Percentiles rank a stretch among this genome's conserved stretches.
Evolutionary conservation across 2,888 invertebrate species (phyloP).

Genomic region (Microctonus brassicae): DNA sequence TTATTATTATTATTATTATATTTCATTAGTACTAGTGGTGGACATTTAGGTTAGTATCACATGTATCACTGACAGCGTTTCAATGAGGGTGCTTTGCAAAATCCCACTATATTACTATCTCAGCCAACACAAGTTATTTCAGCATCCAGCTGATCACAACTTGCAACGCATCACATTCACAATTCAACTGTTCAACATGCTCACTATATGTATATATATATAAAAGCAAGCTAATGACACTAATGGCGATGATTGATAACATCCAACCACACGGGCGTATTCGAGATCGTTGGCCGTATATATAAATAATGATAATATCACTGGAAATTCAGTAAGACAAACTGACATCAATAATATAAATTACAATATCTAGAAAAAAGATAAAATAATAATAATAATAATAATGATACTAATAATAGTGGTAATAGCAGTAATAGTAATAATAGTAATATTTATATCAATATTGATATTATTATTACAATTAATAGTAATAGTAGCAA

Average conservation of each 20-base stretch:
- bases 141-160: slow-evolving; percentile 11
- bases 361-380: not conserved
- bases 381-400: no score
- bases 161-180: slow-evolving; percentile 23
- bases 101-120: slow-evolving; percentile 54
- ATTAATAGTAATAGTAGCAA: no score
- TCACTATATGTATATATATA: not conserved
- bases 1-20: no score
- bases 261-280: not conserved
- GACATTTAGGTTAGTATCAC: slow-evolving; percentile 57
- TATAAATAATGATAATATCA: not conserved
- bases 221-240: not conserved
- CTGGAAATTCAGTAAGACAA: not conserved
- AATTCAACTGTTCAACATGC: slow-evolving; percentile 35
- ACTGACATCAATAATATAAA: not conserved
- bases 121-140: slow-evolving; percentile 9
- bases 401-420: no score
- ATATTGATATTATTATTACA: no score
- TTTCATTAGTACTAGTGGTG: slow-evolving; percentile 47
- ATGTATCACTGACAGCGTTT: slow-evolving; percentile 57
- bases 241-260: slow-evolving; percentile 48
- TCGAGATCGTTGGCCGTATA: not conserved
- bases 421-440: no score
- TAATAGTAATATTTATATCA: no score
- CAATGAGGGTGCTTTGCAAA: slow-evolving; percentile 57